These are phyloP conservation scores for Eupithecia subfuscata DNA, from an alignment of 2,888 invertebrate species.

Conservation along the genomic window DNA sequence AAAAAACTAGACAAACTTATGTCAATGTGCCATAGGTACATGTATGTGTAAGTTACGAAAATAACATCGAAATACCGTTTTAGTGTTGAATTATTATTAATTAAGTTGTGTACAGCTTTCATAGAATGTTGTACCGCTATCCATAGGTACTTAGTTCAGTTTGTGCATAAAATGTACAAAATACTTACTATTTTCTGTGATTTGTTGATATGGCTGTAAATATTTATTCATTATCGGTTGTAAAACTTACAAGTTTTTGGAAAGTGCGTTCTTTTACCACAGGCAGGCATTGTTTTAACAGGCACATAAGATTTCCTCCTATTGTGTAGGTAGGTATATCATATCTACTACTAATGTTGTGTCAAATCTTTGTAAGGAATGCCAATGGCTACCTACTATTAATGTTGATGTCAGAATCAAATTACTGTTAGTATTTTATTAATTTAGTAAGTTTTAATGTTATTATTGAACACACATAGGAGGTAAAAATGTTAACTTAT, in stretches of 20 bases:
- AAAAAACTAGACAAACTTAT: background rate
- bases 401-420: slow-evolving; percentile 2
- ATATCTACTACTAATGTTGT: background rate
- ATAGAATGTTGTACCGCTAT: slow-evolving; percentile 25
- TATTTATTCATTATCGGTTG: slow-evolving; percentile 1
- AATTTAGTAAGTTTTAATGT: slow-evolving; percentile 16
- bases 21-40: background rate
- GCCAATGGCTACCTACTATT: background rate
- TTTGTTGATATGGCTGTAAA: slow-evolving; percentile 26
- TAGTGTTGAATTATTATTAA: background rate
- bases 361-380: background rate
- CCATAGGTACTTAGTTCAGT: slow-evolving; percentile 39
- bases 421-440: slow-evolving; percentile 1
- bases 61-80: background rate
- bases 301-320: background rate
- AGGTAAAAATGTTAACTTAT: slow-evolving; percentile 37
- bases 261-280: background rate
- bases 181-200: slow-evolving; percentile 43
- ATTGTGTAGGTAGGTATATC: background rate
- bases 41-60: background rate
- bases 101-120: slow-evolving; percentile 24
- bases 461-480: slow-evolving; percentile 33
- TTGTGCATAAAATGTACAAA: slow-evolving; percentile 49
- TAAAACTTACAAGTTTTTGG: slow-evolving; percentile 9
- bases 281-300: background rate